Evolutionary conservation across 2,888 invertebrate genomes (phyloP), one percentile per base, ranked within the genome.

Genomic region (Anticlea derivata): DNA sequence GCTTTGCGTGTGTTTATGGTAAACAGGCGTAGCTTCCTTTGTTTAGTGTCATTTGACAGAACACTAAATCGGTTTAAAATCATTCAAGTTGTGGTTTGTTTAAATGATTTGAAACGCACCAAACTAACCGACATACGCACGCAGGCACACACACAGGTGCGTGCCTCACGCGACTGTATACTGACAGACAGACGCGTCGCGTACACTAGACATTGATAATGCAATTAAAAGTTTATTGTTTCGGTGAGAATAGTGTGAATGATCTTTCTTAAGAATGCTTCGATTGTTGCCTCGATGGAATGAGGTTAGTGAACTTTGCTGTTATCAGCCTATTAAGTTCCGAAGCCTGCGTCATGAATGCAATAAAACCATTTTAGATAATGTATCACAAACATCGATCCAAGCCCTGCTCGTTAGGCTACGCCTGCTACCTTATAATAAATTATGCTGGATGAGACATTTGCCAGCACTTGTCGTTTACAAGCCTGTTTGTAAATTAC

Each of bases 171-270:
- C 35, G 23, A 35, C 34, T 3, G 7, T 23, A 8, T 0, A 10
- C 6, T 24, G 3, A 12, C 11, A 23, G 11, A 11, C 35, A 37
- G 27, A 22, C 8, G 10, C 7, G 8, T 17, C 22, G 10, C 12
- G 7, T 7, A 12, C 7, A 7, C 12, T 30, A 12, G 10, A 39
- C 39, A 39, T 27, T 29, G 17, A 8, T 5, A 26, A 27, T 17
- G 20, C 20, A 17, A 39, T 39, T 27, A 39, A 37, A 29, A 39
- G 17, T 10, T 39, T 20, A 27, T 29, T 20, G 7, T 37, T 29
- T 11, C 5, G n/a, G 10, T 26, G 10, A 17, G 39, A 27, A 13
- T 8, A 10, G 17, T 39, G 27, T 27, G 7, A 27, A 17, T 8
- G 33, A 33, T 8, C 33, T n/a, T 8, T 37, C 12, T 24, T 7